Percentiles rank a stretch among this genome's conserved stretches.
phyloP scores from a whole-genome alignment of 2,888 invertebrate genomes.

The Griposia aprilina region DNA sequence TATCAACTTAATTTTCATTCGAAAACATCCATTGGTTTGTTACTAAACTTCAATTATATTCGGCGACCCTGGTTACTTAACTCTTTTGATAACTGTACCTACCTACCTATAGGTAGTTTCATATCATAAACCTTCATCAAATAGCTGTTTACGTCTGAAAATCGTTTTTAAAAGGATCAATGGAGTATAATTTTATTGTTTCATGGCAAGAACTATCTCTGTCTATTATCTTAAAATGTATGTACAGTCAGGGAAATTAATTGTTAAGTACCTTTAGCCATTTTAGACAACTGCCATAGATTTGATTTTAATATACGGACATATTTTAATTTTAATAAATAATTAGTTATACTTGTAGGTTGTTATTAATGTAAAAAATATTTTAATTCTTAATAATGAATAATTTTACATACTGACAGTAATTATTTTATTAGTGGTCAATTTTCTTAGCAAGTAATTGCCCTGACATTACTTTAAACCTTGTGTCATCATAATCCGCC shows the following conservation, averaged over 20 bases:
- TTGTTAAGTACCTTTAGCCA: not conserved
- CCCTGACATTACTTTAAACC: not conserved
- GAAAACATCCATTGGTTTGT: too few relatives aligned
- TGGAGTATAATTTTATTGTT: not conserved
- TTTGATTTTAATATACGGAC: not conserved
- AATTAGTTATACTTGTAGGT: too few relatives aligned
- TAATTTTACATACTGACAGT: not conserved
- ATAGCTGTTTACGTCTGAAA: constrained; percentile 10
- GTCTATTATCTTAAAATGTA: not conserved
- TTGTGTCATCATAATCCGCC: too few relatives aligned
- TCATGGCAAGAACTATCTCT: not conserved
- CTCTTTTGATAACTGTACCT: too few relatives aligned
- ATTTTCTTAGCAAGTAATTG: not conserved
- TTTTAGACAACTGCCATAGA: not conserved
- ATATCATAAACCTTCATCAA: constrained; percentile 11
- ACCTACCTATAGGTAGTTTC: not conserved
- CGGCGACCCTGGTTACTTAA: too few relatives aligned
- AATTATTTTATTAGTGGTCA: not conserved
- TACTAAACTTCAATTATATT: too few relatives aligned
- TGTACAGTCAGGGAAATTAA: too few relatives aligned
- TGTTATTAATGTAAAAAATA: too few relatives aligned
- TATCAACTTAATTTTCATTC: too few relatives aligned
- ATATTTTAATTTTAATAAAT: too few relatives aligned
- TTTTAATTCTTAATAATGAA: too few relatives aligned
- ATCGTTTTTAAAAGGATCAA: not conserved